These are phyloP conservation scores for Euthynnus affinis DNA, from an alignment of 2,797 vertebrate genomes.

Conservation along the genomic window DNA sequence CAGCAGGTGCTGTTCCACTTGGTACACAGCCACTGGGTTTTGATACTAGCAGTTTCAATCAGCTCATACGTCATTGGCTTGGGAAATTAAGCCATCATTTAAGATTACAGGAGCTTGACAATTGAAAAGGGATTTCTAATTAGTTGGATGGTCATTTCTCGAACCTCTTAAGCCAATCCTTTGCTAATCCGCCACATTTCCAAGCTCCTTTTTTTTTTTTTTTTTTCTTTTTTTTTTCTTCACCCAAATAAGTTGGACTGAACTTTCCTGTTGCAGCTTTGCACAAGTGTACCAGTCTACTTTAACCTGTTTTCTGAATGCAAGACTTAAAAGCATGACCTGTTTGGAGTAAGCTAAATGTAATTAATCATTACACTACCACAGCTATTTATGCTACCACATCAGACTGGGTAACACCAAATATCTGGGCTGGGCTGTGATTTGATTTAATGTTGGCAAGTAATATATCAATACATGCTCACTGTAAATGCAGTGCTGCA, in stretches of 20 bases:
- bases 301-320: slow-evolving; percentile 29
- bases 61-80: slow-evolving; percentile 69
- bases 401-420: slow-evolving; percentile 10
- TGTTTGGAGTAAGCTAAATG: slow-evolving; percentile 40
- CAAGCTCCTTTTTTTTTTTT: slow-evolving; percentile 40
- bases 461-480: slow-evolving; percentile 35
- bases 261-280: slow-evolving; percentile 51
- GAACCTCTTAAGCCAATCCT: slow-evolving; percentile 78
- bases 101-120: slow-evolving; percentile 81
- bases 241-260: slow-evolving; percentile 50
- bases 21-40: slow-evolving; percentile 34
- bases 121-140: slow-evolving; percentile 85
- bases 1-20: slow-evolving; percentile 49
- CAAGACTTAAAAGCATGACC: slow-evolving; percentile 1
- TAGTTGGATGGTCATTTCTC: slow-evolving; percentile 79
- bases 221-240: slow-evolving; percentile 31
- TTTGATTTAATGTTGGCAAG: slow-evolving; percentile 47
- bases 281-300: slow-evolving; percentile 30
- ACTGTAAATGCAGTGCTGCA: slow-evolving; percentile 14
- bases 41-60: slow-evolving; percentile 64
- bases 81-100: slow-evolving; percentile 79
- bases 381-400: slow-evolving; percentile 2
- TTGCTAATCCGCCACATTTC: slow-evolving; percentile 77
- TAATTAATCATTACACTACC: slow-evolving; percentile 23
- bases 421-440: slow-evolving; percentile 21